Evolutionary conservation across 64 coral and sea anemone species (phyloP), one percentile per base, ranked within the genome.

Genomic region (Stylophora pistillata): DNA sequence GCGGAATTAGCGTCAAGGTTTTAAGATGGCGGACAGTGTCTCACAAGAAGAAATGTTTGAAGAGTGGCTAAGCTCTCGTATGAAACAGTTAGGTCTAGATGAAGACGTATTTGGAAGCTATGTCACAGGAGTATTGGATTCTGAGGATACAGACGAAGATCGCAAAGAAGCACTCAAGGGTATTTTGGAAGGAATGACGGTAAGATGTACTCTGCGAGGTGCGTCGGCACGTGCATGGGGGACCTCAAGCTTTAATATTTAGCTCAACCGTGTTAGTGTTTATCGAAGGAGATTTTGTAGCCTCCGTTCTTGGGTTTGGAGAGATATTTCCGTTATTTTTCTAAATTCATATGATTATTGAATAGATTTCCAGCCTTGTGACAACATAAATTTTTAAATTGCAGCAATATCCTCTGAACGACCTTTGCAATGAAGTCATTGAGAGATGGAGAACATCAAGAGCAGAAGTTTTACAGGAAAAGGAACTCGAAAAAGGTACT

Each of bases 41-140:
- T 73, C 30, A 66, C 60, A 10, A 21, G 68, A 81, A 15, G 88
- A 55, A 0, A 59, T 62, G 56, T 94, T 98, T 60, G 95, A 93
- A 77, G 61, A 63, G 30, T 98, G 96, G 96, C 78, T 98, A 29
- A 93, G 87, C 70, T 81, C 74, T 53, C 89, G 86, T 54, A 55
- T 98, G 75, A 98, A 74, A 56, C 47, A 85, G 33, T 66, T 98
- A 26, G 89, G 89, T 7, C 84, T 98, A 0, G 96, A 98, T 78
- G 96, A 98, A 72, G 96, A 98, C 18, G 96, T 98, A 4, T 92
- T 98, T 58, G 93, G 96, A 68, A 94, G 82, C 28, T 98, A 98
- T 83, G 82, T 98, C 25, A 89, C 81, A 30, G 96, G 96, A 70
- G 76, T 98, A 53, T 72, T 98, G 58, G 92, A 95, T 89, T 91